Base-by-base conservation (phyloP, 2,797 vertebrate genomes). In the Monodelphis domestica region DNA sequence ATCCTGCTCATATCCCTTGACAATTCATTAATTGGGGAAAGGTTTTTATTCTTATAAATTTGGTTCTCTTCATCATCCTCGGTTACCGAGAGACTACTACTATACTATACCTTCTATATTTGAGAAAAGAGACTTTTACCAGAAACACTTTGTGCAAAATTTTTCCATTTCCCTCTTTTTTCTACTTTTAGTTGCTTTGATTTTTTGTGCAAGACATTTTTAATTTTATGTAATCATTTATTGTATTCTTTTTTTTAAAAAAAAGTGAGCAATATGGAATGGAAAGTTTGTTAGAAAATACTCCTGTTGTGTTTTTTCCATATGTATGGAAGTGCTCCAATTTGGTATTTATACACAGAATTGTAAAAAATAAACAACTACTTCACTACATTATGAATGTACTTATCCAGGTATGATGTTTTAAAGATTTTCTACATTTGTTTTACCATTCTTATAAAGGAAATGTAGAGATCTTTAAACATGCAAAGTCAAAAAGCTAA, bases 391-490 rank as follows among this genome's bases (percentile, higher is more conserved):
- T 84, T 84, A 84, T 50, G 84, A 84, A 84, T 84, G 70, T 84
- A 84, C 91, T 94, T 93, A 91, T 53, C 84, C 51, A 29, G 51
- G 52, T 10, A 87, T 70, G n/a, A 28, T 90, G 84, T 91, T 95
- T 91, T 94, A 28, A n/a, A 90, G 91, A 53, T 90, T 94, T 55
- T 90, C 28, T 30, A 17, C 55, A 14, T 90, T 55, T 87, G 9
- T 94, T 70, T 53, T 89, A 28, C 6, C 6, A 9, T 57, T 90
- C 90, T 93, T 51, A 33, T 87, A 92, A 92, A 78, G 5, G 17
- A 50, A 45, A 54, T 45, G 33, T 91, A 52, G n/a, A 54, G 21
- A 45, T 2, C 94, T 93, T 96, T 87, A 70, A 94, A 94, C 28
- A 50, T 2, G 0, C 11, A 12, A 53, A 89, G 52, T 89, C 14